phyloP scores from a whole-genome alignment of 2,888 invertebrate genomes.

The Drepanosiphum platanoidis region DNA sequence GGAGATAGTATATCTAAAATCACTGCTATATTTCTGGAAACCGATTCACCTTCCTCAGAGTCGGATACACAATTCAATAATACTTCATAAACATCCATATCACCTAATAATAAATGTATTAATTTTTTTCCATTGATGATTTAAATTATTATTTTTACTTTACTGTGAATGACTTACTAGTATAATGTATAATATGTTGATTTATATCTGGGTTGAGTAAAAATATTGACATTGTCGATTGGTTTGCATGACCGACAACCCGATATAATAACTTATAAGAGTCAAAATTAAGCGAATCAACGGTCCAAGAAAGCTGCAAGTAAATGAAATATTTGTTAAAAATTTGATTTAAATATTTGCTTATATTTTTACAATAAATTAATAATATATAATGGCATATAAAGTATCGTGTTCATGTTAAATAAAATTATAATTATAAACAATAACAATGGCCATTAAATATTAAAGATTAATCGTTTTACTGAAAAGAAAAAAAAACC shows the following conservation, averaged over 20 bases:
- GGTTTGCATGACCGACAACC: constrained; percentile 13
- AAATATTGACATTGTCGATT: constrained; percentile 4
- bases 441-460: background rate
- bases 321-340: background rate
- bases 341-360: background rate
- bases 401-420: background rate
- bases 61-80: constrained; percentile 65
- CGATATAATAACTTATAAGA: constrained; percentile 46
- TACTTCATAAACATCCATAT: constrained; percentile 65
- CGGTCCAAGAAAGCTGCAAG: constrained; percentile 35
- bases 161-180: constrained; percentile 31
- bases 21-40: constrained; percentile 65
- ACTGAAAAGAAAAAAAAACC: background rate
- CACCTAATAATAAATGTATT: too few relatives aligned
- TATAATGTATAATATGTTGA: constrained; percentile 27
- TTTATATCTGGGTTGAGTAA: background rate
- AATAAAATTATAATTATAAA: too few relatives aligned
- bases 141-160: background rate
- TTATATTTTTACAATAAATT: background rate
- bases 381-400: background rate
- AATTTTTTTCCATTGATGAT: constrained; percentile 12
- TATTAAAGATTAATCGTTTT: background rate
- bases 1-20: constrained; percentile 63
- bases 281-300: constrained; percentile 6
- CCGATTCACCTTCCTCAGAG: constrained; percentile 66